Evolutionary conservation across 2,888 invertebrate species (phyloP), one percentile per base, ranked within the genome.

Genomic region (Caenorhabditis becei): DNA sequence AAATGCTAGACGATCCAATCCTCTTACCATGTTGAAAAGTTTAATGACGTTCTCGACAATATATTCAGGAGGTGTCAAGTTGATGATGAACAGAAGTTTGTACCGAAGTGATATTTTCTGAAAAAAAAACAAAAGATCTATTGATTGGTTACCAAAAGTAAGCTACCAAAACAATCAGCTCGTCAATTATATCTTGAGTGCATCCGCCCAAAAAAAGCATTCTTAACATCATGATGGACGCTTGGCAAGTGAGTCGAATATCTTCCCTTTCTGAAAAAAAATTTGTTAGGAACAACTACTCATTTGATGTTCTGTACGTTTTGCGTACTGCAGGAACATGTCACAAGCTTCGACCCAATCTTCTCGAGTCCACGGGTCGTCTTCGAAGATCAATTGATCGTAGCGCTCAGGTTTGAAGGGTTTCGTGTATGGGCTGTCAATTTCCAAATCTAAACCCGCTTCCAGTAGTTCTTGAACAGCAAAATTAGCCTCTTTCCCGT

Each of bases 1-100:
- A 63, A 81, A 81, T n/a, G 77, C 51, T 8, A 81, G 67, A n/a
- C 81, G 59, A 35, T 81, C 81, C 4, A 81, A 53, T 51, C 81
- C 81, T 24, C 63, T 26, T 3, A 58, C 67, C n/a, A 28, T 54
- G 23, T 77, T 49, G 54, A 77, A 77, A 11, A 72, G 37, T 28
- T 66, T 66, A 10, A 67, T 47, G n/a, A 71, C 58, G 47, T 77
- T 67, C 44, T 65, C 65, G 0, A 75, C 47, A 20, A 80, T 23
- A 16, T 65, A n/a, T 4, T 70, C 65, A 8, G 54, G 44, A 14
- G 80, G 75, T 7, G 70, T 53, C n/a, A 80, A 28, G 16, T 75
- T 80, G 18, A 80, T 75, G 44, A 80, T 71, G 37, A 80, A 80
- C 1, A 66, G 18, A 0, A 75, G 37, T 44, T 80, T 80, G 8